Conservation (phyloP, 2,797 vertebrate species). For the Buphagus erythrorhynchus region DNA sequence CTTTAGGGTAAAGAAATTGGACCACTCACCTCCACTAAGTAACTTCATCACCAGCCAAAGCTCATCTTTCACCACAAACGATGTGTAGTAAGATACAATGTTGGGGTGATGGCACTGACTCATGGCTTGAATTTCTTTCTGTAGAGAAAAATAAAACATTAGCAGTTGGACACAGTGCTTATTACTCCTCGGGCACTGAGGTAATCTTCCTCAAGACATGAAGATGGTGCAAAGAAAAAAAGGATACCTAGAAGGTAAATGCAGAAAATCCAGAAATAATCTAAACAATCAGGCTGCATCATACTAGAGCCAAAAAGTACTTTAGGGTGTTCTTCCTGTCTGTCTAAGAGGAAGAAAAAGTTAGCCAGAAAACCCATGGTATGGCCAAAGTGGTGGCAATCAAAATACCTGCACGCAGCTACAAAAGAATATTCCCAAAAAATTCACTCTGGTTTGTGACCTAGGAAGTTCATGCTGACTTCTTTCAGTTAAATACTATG, state of each 20-base stretch:
- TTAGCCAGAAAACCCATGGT: background rate
- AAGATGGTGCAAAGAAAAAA: background rate
- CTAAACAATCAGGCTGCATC: background rate
- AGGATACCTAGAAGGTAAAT: background rate
- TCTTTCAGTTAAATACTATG: background rate
- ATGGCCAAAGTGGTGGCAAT: background rate
- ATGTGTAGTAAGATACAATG: constrained; percentile 98
- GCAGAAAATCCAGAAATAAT: background rate
- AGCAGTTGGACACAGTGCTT: background rate
- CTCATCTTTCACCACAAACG: constrained; percentile 97
- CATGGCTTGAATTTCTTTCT: constrained; percentile 99
- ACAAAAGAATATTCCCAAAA: background rate
- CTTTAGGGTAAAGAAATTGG: background rate
- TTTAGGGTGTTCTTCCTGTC: background rate
- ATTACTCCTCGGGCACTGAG: background rate
- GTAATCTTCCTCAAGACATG: background rate
- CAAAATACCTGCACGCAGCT: background rate
- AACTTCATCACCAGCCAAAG: constrained; percentile 99
- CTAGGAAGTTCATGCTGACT: background rate
- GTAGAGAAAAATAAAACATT: constrained; percentile 52
- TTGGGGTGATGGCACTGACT: constrained; percentile 98
- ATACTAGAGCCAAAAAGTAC: background rate
- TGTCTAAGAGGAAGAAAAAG: background rate
- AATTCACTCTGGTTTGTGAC: background rate
- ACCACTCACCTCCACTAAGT: constrained; percentile 92